phyloP scores from a whole-genome alignment of 2,113 vertebrate genomes.

The Bujurquina vittata region DNA sequence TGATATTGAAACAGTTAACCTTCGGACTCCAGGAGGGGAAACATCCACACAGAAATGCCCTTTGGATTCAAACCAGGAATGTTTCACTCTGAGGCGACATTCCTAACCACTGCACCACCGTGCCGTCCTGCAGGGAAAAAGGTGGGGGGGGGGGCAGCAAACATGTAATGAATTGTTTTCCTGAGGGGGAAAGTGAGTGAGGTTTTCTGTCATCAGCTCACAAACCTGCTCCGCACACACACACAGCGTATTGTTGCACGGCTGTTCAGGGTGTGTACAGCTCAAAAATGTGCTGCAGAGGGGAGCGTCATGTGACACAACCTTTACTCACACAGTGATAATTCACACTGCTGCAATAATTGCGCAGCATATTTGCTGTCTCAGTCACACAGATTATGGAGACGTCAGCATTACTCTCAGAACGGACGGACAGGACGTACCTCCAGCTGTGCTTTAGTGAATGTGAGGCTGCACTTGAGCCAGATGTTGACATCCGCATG shows the following conservation, averaged over 20 bases:
- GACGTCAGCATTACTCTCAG: background rate
- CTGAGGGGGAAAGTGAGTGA: background rate
- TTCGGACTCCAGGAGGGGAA: too few relatives aligned
- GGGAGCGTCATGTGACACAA: slow-evolving; percentile 55
- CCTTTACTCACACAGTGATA: slow-evolving; percentile 54
- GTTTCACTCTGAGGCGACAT: background rate
- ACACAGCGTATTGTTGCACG: slow-evolving; percentile 1
- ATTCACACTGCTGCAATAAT: slow-evolving; percentile 20
- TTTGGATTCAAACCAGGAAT: background rate
- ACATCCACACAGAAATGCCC: too few relatives aligned
- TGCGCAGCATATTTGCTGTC: background rate
- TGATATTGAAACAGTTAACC: too few relatives aligned
- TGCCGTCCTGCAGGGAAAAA: background rate
- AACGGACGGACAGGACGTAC: background rate
- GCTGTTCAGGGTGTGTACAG: slow-evolving; percentile 36
- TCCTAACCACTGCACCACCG: background rate
- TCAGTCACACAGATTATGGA: background rate
- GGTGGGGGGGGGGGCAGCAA: too few relatives aligned
- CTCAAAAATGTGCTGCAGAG: slow-evolving; percentile 27
- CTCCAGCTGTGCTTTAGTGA: background rate
- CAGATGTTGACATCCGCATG: background rate
- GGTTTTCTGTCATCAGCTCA: background rate
- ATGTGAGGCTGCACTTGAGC: background rate
- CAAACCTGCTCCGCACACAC: background rate
- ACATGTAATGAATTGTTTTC: too few relatives aligned